Percentiles rank a stretch among this genome's conserved stretches.
phyloP scores from a whole-genome alignment of 2,888 invertebrate genomes.

The Argynnis bischoffii region DNA sequence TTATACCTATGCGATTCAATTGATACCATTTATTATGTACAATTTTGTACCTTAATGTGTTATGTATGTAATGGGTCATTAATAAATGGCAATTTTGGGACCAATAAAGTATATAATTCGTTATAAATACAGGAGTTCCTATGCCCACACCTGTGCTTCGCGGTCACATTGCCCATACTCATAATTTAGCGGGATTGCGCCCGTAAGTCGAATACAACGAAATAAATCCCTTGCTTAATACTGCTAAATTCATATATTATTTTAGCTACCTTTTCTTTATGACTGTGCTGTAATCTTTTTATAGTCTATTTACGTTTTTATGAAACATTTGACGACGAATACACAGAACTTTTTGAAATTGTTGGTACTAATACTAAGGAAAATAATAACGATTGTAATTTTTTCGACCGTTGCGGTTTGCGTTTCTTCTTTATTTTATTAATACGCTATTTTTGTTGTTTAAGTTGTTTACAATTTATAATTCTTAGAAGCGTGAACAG shows the following conservation, averaged over 20 bases:
- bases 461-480: too few species aligned
- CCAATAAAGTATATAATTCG: conserved; percentile 62
- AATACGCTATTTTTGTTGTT: too few species aligned
- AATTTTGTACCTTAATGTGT: neutral
- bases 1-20: too few species aligned
- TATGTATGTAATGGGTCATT: conserved; percentile 25
- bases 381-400: too few species aligned
- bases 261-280: conserved; percentile 8
- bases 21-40: too few species aligned
- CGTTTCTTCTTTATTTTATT: too few species aligned
- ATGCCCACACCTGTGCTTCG: conserved; percentile 64
- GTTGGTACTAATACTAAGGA: too few species aligned
- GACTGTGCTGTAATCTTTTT: neutral
- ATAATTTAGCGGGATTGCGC: conserved; percentile 75
- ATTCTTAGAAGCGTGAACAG: too few species aligned
- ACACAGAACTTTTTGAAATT: too few species aligned
- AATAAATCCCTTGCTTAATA: conserved; percentile 44
- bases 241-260: conserved; percentile 41
- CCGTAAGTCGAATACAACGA: conserved; percentile 53
- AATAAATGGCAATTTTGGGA: conserved; percentile 27
- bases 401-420: too few species aligned
- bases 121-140: conserved; percentile 73
- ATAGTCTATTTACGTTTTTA: too few species aligned
- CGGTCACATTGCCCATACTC: conserved; percentile 55
- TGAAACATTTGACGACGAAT: too few species aligned